phyloP scores from a whole-genome alignment of 2,888 invertebrate species.

The Hyles lineata region DNA sequence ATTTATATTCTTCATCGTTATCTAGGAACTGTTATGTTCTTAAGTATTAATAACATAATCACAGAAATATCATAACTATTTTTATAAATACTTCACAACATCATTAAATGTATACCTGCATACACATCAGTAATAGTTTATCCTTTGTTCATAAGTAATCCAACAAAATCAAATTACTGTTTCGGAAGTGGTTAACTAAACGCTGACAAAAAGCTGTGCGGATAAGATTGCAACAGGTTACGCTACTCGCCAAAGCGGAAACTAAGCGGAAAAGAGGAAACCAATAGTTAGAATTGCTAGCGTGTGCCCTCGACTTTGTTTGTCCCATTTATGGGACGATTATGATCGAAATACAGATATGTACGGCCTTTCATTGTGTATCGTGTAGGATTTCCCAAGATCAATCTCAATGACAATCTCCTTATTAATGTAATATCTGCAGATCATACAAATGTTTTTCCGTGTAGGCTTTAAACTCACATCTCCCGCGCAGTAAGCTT shows the following conservation, averaged over 20 bases:
- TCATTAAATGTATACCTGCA: neutral
- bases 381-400: neutral
- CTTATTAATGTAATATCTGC: neutral
- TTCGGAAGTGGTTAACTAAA: too few relatives aligned
- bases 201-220: neutral
- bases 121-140: too few relatives aligned
- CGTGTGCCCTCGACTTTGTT: constrained; percentile 33
- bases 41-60: too few relatives aligned
- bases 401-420: neutral
- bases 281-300: constrained; percentile 29
- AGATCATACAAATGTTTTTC: too few relatives aligned
- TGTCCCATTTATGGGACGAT: constrained; percentile 32
- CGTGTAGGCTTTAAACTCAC: too few relatives aligned
- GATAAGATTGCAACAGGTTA: constrained; percentile 7
- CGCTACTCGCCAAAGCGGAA: neutral
- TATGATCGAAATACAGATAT: constrained; percentile 32
- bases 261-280: constrained; percentile 25
- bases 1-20: neutral
- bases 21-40: too few relatives aligned
- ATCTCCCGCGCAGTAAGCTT: too few relatives aligned
- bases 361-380: constrained; percentile 3
- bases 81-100: neutral
- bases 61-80: neutral
- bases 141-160: too few relatives aligned
- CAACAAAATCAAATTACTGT: too few relatives aligned